Base-by-base conservation (phyloP, 2,797 vertebrate species). In the Phrynocephalus forsythii region DNA sequence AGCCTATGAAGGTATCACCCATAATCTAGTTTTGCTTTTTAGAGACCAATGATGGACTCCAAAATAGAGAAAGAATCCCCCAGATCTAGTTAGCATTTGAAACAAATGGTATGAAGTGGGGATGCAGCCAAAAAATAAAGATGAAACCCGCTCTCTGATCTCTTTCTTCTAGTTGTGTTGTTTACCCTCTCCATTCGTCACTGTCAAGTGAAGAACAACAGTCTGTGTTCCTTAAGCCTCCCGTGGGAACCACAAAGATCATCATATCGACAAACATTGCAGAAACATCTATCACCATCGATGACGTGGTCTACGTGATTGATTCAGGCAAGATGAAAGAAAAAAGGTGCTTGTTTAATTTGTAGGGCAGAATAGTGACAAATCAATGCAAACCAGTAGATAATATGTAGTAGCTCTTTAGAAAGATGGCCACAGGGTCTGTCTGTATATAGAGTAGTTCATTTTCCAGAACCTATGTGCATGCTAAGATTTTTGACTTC, bases 231-330 rank as follows among this genome's bases (percentile, higher is more conserved):
- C 95, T 96, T 81, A 97, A 97, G 4, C 98, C 98, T 28, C 97
- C 98, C 0, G 88, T 95, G 0, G 99, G 98, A 16, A 96, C 98
- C 87, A 99, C 95, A 63, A 99, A 99, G 95, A 99, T 99, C 91
- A 99, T 99, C 92, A 98, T 99, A 95, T 99, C 99, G 92, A 99
- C 99, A 91, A 99, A 99, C 95, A 99, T 99, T 60, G 99, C 99
- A 1, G 99, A 99, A 95, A 99, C 99, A 0, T 99, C 99, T 2
- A 97, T 99, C 85, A 99, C 99, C 94, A 99, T 99, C 0, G 98
- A 99, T 79, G 99, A 99, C 11, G 97, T 99, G 63, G 98, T 99
- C 3, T 99, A 98, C 69, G 99, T 99, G 91, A 98, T 99, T 8
- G 99, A 99, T 95, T 99, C 97, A 0, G 99, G 99, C 68, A 99